phyloP scores from a whole-genome alignment of 2,113 vertebrate species.

The Entomyzon cyanotis region DNA sequence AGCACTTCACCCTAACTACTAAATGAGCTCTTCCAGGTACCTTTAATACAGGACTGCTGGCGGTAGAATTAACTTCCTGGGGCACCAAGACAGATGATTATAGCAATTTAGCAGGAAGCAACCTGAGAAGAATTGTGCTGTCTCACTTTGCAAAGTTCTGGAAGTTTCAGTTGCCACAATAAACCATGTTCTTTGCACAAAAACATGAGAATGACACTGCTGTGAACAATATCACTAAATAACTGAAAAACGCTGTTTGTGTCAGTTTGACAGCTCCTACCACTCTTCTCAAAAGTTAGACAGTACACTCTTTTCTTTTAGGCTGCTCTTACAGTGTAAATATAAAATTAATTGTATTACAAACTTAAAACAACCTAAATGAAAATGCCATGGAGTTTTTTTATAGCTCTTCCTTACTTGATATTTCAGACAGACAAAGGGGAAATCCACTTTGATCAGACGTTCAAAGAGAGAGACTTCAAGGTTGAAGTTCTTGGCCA shows the following conservation, averaged over 20 bases:
- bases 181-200: not conserved
- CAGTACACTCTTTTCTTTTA: not conserved
- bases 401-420: slow-evolving; percentile 79
- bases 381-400: not conserved
- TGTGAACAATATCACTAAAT: not conserved
- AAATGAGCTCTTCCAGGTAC: not conserved
- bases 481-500: slow-evolving; percentile 90
- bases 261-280: not conserved
- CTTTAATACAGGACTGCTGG: not conserved
- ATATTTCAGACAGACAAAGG: slow-evolving; percentile 88
- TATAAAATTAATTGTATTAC: not conserved
- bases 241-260: not conserved
- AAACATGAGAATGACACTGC: not conserved
- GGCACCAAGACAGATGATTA: not conserved
- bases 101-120: not conserved
- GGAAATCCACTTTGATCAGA: slow-evolving; percentile 85
- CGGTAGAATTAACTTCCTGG: not conserved
- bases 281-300: not conserved
- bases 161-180: not conserved
- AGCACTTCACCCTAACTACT: not conserved
- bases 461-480: slow-evolving; percentile 96
- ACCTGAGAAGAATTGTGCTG: not conserved
- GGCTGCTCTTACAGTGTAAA: not conserved
- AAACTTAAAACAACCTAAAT: not conserved
- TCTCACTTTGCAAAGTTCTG: not conserved